Base-by-base conservation (phyloP, 64 coral and sea anemone genomes). In the Acropora yongei region DNA sequence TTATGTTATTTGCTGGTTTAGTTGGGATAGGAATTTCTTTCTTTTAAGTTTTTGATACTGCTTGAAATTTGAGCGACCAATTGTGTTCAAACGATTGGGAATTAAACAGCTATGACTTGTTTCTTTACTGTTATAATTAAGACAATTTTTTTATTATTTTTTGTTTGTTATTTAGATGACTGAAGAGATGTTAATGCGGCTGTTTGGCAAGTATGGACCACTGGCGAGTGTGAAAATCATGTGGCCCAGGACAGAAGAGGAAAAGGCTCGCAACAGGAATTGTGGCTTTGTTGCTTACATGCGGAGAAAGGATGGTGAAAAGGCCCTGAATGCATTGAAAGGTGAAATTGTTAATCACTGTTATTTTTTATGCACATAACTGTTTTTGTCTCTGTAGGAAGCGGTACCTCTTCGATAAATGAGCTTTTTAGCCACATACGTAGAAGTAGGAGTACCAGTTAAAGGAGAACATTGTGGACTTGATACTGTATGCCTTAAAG, bases 231-330 rank as follows among this genome's bases (percentile, higher is more conserved):
- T 99, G 12, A 99, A 99, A 80, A 99, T 99, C 6, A 99, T 99
- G 97, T 99, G 97, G 97, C 97, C 97, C 9, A 93, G 97, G 10
- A 99, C 97, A 44, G 97, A 99, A 10, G 97, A 99, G 41, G 97
- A 99, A 63, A 99, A 99, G 76, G 90, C 97, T n/a, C 80, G 97
- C 20, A 99, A 99, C 61, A 99, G 97, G 86, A 99, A 99, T 68
- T 99, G 97, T 96, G 97, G 97, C 11, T 99, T 99, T 94, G 97
- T 99, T 89, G 97, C 97, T 50, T 99, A 86, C 76, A 99, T 99
- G 97, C 93, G 94, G 57, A 93, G 97, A 87, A 99, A 99, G 75
- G 97, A 99, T 94, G 97, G 97, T 8, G 94, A 99, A 60, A 99
- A 96, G 55, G 97, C 97, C 39, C 65, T 99, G 6, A 90, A 84